These are phyloP conservation scores for Nesidiocoris tenuis DNA, from an alignment of 2,888 invertebrate genomes.

Conservation along the genomic window DNA sequence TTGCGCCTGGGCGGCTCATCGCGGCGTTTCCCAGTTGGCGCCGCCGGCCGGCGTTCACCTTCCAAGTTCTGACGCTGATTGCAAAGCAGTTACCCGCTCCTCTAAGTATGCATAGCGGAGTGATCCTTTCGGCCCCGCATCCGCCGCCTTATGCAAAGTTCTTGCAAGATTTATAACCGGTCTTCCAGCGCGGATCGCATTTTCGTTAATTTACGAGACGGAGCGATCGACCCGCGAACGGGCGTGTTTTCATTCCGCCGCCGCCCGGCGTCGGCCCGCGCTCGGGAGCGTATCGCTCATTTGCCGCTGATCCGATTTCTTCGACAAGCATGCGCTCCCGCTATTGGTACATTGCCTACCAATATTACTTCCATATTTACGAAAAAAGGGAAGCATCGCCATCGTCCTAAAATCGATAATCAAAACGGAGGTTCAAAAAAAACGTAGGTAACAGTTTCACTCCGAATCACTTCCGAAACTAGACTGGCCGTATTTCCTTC, in stretches of 20 bases:
- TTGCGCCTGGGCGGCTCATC: constrained; percentile 2
- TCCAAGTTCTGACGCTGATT: constrained; percentile 21
- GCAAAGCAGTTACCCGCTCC: constrained; percentile 23
- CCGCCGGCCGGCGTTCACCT: not conserved
- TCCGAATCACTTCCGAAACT: too few species aligned
- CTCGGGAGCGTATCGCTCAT: not conserved
- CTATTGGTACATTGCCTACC: too few species aligned
- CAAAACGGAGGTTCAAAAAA: too few species aligned
- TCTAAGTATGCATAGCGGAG: not conserved
- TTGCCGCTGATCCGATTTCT: not conserved
- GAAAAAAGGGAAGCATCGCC: too few species aligned
- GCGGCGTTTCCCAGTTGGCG: not conserved
- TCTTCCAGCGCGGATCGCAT: not conserved
- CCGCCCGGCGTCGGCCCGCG: not conserved
- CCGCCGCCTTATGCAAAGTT: not conserved
- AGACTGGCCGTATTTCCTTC: too few species aligned
- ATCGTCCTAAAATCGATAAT: too few species aligned
- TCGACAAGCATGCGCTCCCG: too few species aligned
- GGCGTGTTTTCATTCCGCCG: not conserved
- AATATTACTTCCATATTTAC: too few species aligned
- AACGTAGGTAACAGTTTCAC: too few species aligned
- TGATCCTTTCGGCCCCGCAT: not conserved
- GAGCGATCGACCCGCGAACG: not conserved
- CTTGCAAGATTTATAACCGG: constrained; percentile 7
- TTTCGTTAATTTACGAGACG: constrained; percentile 6